Base-by-base conservation (phyloP, 2,888 invertebrate genomes). In the Acleris holmiana region DNA sequence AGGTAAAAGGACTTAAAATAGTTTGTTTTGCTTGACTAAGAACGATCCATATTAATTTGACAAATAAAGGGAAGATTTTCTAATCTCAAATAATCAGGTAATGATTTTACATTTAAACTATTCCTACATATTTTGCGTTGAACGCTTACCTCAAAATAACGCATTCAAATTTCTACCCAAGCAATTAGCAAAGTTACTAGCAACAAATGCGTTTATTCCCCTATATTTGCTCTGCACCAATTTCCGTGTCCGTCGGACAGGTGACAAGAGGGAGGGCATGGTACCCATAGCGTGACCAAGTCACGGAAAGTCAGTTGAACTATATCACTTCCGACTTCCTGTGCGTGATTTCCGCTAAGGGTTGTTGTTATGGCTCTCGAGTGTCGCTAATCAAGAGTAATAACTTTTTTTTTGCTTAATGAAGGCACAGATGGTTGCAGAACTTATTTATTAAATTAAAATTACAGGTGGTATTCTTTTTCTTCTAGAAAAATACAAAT, bases 251-350 rank as follows among this genome's bases (percentile, higher is more conserved):
- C 72, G 69, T 53, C 62, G 67, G 80, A 75, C 86, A 87, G 84
- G 86, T 85, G 86, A 15, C 44, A 35, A 7, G 29, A 10, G 29
- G 3, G 8, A 13, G 35, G 35, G 21, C 21, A 2, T 2, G 4
- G 13, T 13, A 2, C 74, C 68, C 71, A 63, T 88, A 75, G 89
- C 91, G 89, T 89, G 89, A 84, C 85, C 80, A 77, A 76, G 82
- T 35, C 35, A 73, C 79, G 79, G 77, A 82, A 86, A 88, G 88
- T 87, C 89, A 88, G 87, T 89, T 89, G 89, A 89, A 86, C 88
- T 89, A 84, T 91, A 92, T 90, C 91, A 89, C 90, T 89, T 87
- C 84, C 87, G 71, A 89, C 81, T 89, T 91, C 90, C 91, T 84
- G 83, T 73, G 72, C 64, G 72, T 76, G 81, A 78, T 83, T 88